Evolutionary conservation across 2,113 vertebrate species (phyloP).

Genomic region (Erythrolamprus reginae): DNA sequence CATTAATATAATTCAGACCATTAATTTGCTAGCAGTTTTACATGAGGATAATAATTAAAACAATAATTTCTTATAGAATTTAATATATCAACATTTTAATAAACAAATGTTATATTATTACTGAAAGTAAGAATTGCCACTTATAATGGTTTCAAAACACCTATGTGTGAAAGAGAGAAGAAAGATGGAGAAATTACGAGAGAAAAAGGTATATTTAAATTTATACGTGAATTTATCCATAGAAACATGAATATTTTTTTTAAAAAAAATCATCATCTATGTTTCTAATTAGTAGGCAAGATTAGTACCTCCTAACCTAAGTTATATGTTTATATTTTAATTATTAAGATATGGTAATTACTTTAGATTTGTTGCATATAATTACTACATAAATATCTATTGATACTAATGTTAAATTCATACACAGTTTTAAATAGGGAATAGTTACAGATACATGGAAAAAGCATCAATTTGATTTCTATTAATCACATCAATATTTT

Average conservation of each 20-base stretch:
- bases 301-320: neutral
- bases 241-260: neutral
- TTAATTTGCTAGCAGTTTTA: neutral
- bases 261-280: neutral
- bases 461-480: conserved; percentile 25
- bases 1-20: neutral
- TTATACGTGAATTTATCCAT: neutral
- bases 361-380: neutral
- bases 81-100: neutral
- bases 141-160: neutral
- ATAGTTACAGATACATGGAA: conserved; percentile 12
- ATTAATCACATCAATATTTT: conserved; percentile 33
- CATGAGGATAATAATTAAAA: neutral
- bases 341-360: neutral
- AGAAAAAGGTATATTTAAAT: neutral
- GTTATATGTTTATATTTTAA: neutral
- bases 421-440: conserved; percentile 14
- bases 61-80: neutral
- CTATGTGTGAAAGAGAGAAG: neutral
- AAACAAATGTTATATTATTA: neutral
- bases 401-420: conserved; percentile 14
- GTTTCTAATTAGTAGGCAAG: neutral
- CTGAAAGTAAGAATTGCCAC: neutral
- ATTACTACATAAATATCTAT: neutral
- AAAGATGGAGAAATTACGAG: neutral